Base-by-base conservation (phyloP, 2,888 invertebrate genomes). In the Ennomos erosarius region DNA sequence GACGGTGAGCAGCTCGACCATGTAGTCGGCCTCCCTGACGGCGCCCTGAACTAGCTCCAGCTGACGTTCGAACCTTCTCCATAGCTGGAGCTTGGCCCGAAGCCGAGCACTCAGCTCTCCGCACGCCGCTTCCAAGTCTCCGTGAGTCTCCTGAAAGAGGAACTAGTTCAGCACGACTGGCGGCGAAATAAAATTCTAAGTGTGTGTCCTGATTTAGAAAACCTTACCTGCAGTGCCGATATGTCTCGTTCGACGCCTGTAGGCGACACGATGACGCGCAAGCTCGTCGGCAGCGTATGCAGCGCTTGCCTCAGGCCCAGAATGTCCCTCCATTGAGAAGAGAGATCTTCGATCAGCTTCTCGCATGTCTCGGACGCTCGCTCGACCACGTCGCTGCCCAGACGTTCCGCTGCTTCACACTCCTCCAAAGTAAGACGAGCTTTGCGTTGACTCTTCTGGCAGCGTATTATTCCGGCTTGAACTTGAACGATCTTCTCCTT, bases 21-120 rank as follows among this genome's bases (percentile, higher is more conserved):
- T 97, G 74, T 97, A 97, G 81, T 97, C 97, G 0, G 97, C 96
- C 73, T 97, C 97, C 55, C 96, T 94, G 0, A 97, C 96, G 0
- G 96, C 96, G 50, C 96, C 95, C 64, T 97, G 96, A 10, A 97
- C 96, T 79, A 95, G 77, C 71, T 97, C 97, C 68, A 97, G 82
- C 71, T 97, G 96, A 2, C 94, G 90, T 76, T 97, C 97, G 79
- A 96, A 97, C 26, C 96, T 90, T 55, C 95, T 92, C 97, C 97
- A 97, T 26, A 97, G 86, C 2, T 93, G 93, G 39, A 96, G 84
- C 8, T 96, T 94, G 53, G 94, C 93, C 37, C 94, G 93, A 33
- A 97, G 88, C 1, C 95, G 85, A 0, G 93, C 93, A 74, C 95
- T 89, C 1, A 97, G 90, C 34, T 95, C 94, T 0, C 94, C 93